A percentile compares a stretch with the other conserved stretches of the same genome.
These are phyloP conservation scores for Sepioteuthis lessoniana DNA, from an alignment of 2,888 invertebrate genomes.

Conservation along the genomic window DNA sequence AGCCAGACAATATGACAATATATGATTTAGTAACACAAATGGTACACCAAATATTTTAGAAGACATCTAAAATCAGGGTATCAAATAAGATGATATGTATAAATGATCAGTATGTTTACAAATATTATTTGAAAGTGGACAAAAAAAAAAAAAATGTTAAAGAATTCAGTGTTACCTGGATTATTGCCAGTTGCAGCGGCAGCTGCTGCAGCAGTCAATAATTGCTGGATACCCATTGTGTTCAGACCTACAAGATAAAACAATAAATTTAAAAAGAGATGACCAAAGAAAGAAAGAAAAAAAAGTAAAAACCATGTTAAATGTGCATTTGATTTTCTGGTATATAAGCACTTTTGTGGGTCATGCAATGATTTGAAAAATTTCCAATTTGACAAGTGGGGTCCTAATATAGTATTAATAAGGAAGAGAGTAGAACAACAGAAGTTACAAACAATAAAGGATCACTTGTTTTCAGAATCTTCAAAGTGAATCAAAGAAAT, in stretches of 20 bases:
- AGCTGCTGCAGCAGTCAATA: conserved; percentile 72
- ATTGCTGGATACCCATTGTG: conserved; percentile 75
- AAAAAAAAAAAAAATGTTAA: neutral
- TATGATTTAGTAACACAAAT: neutral
- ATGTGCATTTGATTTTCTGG: neutral
- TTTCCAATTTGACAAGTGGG: too few relatives aligned
- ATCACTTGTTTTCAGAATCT: too few relatives aligned
- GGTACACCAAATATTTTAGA: neutral
- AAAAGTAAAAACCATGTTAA: neutral
- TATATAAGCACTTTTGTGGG: neutral
- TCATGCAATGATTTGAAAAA: neutral
- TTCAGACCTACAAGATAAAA: conserved; percentile 68
- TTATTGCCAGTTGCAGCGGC: conserved; percentile 65
- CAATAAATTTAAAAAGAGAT: neutral
- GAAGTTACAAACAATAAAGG: too few relatives aligned
- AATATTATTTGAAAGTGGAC: neutral
- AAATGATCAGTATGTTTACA: neutral
- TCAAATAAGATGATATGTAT: neutral
- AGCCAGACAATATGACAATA: neutral
- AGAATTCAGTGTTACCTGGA: conserved; percentile 61
- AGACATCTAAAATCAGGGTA: neutral
- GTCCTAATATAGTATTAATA: too few relatives aligned
- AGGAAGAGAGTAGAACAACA: too few relatives aligned
- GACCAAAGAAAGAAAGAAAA: too few relatives aligned
- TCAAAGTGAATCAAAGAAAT: too few relatives aligned